Evolutionary conservation across 2,888 invertebrate genomes (phyloP).

Genomic region (Tipula lateralis): DNA sequence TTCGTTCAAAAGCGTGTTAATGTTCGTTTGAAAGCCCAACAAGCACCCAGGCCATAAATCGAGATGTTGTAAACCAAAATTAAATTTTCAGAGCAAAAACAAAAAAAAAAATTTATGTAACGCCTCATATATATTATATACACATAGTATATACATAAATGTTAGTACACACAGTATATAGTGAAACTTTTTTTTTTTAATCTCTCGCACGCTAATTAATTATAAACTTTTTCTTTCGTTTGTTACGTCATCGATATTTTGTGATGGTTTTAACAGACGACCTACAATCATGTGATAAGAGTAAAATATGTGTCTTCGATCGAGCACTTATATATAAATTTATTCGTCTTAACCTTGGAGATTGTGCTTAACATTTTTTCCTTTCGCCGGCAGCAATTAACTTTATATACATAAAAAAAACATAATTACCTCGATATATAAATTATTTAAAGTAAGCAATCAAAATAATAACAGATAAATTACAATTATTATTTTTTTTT

Average conservation of each 20-base stretch:
- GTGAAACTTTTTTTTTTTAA: neutral
- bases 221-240: neutral
- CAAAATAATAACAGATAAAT: conserved; percentile 24
- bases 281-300: neutral
- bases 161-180: neutral
- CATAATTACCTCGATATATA: conserved; percentile 13
- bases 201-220: neutral
- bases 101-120: neutral
- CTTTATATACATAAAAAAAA: neutral
- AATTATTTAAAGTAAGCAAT: neutral
- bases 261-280: neutral
- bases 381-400: neutral
- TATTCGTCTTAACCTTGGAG: neutral
- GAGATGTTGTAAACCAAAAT: neutral
- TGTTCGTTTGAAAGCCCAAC: neutral
- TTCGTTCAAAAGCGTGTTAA: neutral
- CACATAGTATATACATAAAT: neutral
- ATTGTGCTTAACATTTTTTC: neutral
- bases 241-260: neutral
- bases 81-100: neutral
- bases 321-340: neutral
- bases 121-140: neutral
- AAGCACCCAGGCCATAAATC: neutral
- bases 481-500: neutral
- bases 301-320: neutral